Percentiles rank a stretch among this genome's conserved stretches.
Conservation (phyloP, 2,797 vertebrate species). For the Hephaestus fuliginosus region DNA sequence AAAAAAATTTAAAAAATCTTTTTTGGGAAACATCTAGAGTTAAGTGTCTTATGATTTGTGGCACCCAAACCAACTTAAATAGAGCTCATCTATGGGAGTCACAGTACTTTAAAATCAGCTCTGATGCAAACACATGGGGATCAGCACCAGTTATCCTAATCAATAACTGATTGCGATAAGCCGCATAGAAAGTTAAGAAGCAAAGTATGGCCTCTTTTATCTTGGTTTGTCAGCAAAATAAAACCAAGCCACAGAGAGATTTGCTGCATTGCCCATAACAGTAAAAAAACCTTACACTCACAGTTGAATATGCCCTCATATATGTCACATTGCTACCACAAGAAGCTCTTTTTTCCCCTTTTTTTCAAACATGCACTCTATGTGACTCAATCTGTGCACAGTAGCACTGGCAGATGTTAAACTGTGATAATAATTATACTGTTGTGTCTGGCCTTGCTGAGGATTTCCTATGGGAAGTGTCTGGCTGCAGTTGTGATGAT, state of each 20-base stretch:
- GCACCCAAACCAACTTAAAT: not conserved
- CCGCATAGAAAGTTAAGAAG: constrained; percentile 8
- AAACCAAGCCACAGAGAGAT: not conserved
- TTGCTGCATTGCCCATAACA: not conserved
- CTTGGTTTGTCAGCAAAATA: not conserved
- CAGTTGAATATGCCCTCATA: too few species aligned
- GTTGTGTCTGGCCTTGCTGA: constrained; percentile 75
- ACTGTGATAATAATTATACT: constrained; percentile 61
- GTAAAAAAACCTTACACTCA: not conserved
- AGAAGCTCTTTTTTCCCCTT: too few species aligned
- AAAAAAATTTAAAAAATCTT: not conserved
- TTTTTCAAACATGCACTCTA: not conserved
- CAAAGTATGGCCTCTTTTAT: not conserved
- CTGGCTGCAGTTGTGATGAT: constrained; percentile 72
- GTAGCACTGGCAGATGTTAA: constrained; percentile 57
- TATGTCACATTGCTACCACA: too few species aligned
- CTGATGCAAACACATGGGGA: not conserved
- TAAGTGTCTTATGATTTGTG: not conserved
- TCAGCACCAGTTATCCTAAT: not conserved
- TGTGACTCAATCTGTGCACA: constrained; percentile 25
- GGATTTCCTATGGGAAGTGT: constrained; percentile 83
- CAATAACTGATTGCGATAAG: not conserved
- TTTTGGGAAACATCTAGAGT: not conserved
- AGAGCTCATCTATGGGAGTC: not conserved
- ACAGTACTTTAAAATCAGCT: not conserved